Conservation (phyloP, 2,888 invertebrate genomes). For the Parnassius orleans region DNA sequence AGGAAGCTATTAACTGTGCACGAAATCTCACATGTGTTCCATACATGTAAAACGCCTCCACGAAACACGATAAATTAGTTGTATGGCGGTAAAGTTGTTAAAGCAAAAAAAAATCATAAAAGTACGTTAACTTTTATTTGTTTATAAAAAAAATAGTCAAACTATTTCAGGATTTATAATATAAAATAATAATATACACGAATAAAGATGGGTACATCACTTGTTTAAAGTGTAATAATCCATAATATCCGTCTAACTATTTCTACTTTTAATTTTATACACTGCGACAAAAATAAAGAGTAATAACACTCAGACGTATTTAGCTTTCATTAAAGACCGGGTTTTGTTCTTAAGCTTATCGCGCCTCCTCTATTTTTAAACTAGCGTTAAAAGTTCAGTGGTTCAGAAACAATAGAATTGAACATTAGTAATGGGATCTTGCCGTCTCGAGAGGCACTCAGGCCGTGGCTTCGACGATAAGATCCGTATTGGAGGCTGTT, state of each 20-base stretch:
- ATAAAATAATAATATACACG: neutral
- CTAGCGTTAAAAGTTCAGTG: constrained; percentile 36
- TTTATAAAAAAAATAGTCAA: neutral
- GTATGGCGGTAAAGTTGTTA: too few relatives aligned
- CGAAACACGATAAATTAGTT: too few relatives aligned
- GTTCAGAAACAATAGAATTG: constrained; percentile 49
- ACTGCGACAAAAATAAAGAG: constrained; percentile 5
- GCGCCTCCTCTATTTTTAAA: constrained; percentile 29
- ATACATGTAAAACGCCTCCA: too few relatives aligned
- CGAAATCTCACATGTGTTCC: too few relatives aligned
- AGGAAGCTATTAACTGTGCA: too few relatives aligned
- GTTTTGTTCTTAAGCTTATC: constrained; percentile 41
- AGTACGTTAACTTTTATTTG: too few relatives aligned
- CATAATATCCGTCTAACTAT: constrained; percentile 3
- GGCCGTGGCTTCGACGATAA: constrained; percentile 33
- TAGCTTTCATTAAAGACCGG: constrained; percentile 35
- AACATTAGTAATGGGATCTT: constrained; percentile 50
- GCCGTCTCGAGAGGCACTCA: constrained; percentile 45
- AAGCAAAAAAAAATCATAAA: too few relatives aligned
- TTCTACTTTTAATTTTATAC: constrained; percentile 13
- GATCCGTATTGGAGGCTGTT: constrained; percentile 29
- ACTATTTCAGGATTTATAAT: neutral
- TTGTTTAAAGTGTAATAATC: neutral
- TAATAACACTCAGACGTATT: constrained; percentile 25
- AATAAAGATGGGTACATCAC: too few relatives aligned